phyloP scores from a whole-genome alignment of 2,797 vertebrate species.

The Gambusia yucatana region DNA sequence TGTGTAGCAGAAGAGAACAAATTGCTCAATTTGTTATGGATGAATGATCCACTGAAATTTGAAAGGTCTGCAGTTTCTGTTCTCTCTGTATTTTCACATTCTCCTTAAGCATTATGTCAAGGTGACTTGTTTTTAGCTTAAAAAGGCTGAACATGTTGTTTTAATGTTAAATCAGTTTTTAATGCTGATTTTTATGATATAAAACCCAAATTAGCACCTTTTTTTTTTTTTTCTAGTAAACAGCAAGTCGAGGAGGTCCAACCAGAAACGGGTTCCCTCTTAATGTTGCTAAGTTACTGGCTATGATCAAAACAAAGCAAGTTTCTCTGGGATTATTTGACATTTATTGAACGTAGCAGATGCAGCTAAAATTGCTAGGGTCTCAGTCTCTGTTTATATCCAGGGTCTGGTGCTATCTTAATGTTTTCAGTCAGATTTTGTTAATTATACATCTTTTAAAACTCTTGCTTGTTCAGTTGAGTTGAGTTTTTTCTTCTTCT shows the following conservation, averaged over 20 bases:
- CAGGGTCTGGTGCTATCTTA: not conserved
- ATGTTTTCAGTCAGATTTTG: not conserved
- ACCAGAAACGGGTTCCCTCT: not conserved
- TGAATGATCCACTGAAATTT: not conserved
- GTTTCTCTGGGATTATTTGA: not conserved
- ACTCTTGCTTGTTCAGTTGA: not conserved
- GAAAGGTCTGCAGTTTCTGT: slow-evolving; percentile 1
- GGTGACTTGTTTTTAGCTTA: not conserved
- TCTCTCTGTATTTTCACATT: slow-evolving; percentile 3
- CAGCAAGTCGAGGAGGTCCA: not conserved
- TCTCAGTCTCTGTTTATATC: not conserved
- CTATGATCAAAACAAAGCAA: not conserved
- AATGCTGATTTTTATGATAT: not conserved
- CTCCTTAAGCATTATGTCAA: not conserved
- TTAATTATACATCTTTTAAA: not conserved
- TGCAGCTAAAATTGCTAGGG: not conserved
- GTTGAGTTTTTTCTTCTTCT: not conserved
- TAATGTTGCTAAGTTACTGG: not conserved
- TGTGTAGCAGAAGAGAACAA: not conserved
- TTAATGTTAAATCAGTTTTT: not conserved
- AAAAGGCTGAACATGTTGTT: not conserved
- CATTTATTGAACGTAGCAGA: not conserved
- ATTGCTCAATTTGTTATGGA: not conserved
- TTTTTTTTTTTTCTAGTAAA: not conserved
- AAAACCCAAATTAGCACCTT: not conserved